These are phyloP conservation scores for Hyla sarda DNA, from an alignment of 2,113 vertebrate species.

Conservation along the genomic window DNA sequence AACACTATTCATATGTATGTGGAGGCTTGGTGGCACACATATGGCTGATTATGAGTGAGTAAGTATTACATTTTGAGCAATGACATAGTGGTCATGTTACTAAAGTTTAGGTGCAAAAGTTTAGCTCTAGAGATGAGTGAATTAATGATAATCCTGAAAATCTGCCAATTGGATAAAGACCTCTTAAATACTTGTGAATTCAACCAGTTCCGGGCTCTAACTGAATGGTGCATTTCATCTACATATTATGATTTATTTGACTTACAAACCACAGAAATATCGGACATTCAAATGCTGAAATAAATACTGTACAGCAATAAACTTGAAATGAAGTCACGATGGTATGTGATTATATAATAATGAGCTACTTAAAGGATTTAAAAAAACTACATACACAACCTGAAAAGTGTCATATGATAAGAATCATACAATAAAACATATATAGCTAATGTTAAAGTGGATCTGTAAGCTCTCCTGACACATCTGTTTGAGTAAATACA, in stretches of 20 bases:
- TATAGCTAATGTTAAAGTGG: too few species aligned
- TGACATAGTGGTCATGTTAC: conserved; percentile 2
- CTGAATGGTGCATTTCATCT: not conserved
- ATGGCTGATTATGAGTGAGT: not conserved
- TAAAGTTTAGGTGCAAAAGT: not conserved
- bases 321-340: not conserved
- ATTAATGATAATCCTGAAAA: conserved; percentile 5
- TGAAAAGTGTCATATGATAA: too few species aligned
- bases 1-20: too few species aligned
- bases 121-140: conserved; percentile 23
- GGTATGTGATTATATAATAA: too few species aligned
- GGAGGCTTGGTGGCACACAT: conserved; percentile 1
- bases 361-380: too few species aligned
- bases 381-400: too few species aligned
- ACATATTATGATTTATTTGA: conserved; percentile 6
- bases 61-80: not conserved
- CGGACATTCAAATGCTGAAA: not conserved
- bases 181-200: conserved; percentile 2
- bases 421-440: too few species aligned
- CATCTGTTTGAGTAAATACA: too few species aligned
- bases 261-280: not conserved
- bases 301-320: not conserved
- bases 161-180: conserved; percentile 21
- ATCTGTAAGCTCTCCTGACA: too few species aligned
- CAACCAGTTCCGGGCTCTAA: not conserved